Percentiles rank a stretch among this genome's conserved stretches.
Evolutionary conservation across 2,888 invertebrate species (phyloP).

Genomic region (Spicauda simplicius): DNA sequence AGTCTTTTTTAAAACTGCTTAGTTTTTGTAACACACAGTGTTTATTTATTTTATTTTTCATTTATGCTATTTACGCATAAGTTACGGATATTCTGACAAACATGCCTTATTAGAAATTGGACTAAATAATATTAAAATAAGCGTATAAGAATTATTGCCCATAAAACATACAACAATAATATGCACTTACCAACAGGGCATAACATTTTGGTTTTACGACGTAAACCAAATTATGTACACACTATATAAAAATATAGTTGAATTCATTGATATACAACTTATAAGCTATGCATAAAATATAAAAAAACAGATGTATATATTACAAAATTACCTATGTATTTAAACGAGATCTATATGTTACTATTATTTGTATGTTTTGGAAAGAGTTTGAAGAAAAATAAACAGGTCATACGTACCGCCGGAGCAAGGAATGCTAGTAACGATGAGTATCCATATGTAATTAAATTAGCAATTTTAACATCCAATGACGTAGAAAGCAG

Average conservation of each 20-base stretch:
- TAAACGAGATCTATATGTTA: not conserved
- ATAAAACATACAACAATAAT: no score
- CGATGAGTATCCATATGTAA: constrained; percentile 23
- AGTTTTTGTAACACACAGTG: no score
- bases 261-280: not conserved
- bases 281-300: not conserved
- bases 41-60: no score
- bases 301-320: not conserved
- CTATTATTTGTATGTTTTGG: not conserved
- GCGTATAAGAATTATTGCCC: no score
- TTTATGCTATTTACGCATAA: no score
- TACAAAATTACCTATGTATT: not conserved
- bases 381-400: not conserved
- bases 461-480: constrained; percentile 2
- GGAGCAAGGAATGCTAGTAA: constrained; percentile 20
- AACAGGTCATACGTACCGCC: not conserved
- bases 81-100: no score
- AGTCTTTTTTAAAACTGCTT: no score
- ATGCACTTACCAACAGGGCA: no score
- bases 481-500: not conserved
- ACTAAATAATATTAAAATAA: no score
- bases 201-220: not conserved
- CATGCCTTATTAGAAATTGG: no score
- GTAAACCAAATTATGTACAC: not conserved
- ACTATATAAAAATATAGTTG: not conserved